phyloP scores from a whole-genome alignment of 1,140 invertebrate species.

The Brachionus rubens region DNA sequence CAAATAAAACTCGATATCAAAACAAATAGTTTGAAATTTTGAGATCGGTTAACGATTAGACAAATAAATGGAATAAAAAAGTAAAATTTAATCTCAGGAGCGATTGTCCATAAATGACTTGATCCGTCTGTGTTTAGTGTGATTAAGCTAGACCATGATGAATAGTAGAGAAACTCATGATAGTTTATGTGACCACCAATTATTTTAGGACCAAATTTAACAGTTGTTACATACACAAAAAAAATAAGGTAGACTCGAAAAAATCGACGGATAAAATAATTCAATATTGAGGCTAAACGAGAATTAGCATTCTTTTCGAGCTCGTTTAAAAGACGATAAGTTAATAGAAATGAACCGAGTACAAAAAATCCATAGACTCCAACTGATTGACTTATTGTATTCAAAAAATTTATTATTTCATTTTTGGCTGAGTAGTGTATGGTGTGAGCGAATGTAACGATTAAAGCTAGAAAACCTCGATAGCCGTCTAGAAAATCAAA shows the following conservation, averaged over 20 bases:
- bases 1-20: background rate
- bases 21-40: background rate
- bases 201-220: conserved; percentile 12
- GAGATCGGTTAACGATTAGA: background rate
- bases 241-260: conserved; percentile 29
- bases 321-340: conserved; percentile 28
- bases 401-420: conserved; percentile 2
- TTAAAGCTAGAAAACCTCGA: conserved; percentile 17
- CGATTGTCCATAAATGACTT: conserved; percentile 42
- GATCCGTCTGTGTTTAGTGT: conserved; percentile 1
- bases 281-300: background rate
- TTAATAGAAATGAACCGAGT: conserved; percentile 34
- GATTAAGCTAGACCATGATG: conserved; percentile 7
- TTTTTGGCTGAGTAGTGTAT: background rate
- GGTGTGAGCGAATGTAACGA: background rate
- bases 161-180: background rate
- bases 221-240: background rate
- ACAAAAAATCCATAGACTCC: conserved; percentile 41
- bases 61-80: conserved; percentile 15
- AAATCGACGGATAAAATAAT: conserved; percentile 33
- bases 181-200: conserved; percentile 29
- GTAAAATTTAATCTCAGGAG: conserved; percentile 37
- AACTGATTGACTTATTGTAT: conserved; percentile 1
- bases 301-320: background rate
- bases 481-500: conserved; percentile 45